Percentiles rank a stretch among this genome's conserved stretches.
Evolutionary conservation across 2,113 vertebrate genomes (phyloP).

Genomic region (Theristicus caerulescens): DNA sequence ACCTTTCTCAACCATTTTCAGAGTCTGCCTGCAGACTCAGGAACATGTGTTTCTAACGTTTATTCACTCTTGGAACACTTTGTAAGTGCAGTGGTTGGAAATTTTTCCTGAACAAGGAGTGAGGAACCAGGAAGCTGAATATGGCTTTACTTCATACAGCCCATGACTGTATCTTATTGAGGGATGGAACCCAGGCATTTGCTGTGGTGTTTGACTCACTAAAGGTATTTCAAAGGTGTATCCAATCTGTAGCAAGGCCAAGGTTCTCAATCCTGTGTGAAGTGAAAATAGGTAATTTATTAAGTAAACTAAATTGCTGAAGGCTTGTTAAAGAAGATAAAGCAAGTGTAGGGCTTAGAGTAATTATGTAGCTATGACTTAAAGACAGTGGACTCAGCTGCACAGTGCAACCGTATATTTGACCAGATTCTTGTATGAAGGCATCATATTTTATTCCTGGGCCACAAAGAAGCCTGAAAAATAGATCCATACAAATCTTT

Average conservation of each 20-base stretch:
- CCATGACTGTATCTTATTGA: not conserved
- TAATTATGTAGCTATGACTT: not conserved
- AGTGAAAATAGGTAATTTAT: constrained; percentile 7
- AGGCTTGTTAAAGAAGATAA: not conserved
- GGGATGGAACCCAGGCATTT: not conserved
- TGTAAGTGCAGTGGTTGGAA: not conserved
- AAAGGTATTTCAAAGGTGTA: not conserved
- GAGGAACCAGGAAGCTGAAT: not conserved
- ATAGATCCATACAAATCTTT: not conserved
- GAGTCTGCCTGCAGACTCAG: not conserved
- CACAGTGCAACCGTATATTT: not conserved
- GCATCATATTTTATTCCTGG: not conserved
- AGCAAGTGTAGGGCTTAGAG: not conserved
- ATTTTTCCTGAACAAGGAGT: not conserved
- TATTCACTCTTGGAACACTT: not conserved
- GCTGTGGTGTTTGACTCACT: not conserved
- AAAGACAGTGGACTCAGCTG: not conserved
- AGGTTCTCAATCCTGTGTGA: not conserved
- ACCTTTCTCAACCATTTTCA: not conserved
- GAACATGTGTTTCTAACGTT: not conserved
- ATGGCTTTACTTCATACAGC: not conserved
- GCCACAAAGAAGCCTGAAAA: not conserved
- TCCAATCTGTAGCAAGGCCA: not conserved
- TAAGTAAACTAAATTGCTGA: not conserved
- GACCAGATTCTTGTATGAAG: not conserved